phyloP scores from a whole-genome alignment of 2,797 vertebrate species.

The Pogoniulus pusillus region DNA sequence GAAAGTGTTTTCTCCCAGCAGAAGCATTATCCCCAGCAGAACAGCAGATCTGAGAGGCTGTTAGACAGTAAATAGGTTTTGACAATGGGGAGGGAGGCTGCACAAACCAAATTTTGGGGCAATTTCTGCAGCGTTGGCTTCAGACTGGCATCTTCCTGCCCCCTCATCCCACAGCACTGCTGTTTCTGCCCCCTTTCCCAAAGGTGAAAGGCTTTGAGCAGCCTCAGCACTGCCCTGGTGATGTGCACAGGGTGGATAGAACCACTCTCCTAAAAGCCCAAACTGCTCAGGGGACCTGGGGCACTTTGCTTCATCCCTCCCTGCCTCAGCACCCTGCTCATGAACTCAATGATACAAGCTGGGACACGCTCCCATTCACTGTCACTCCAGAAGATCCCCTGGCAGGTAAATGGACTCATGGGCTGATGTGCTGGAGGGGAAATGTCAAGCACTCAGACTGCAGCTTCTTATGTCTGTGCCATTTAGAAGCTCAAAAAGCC shows the following conservation, averaged over 20 bases:
- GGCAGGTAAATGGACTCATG: neutral
- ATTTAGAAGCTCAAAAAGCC: neutral
- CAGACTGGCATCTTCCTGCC: neutral
- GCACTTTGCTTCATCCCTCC: neutral
- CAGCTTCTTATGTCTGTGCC: neutral
- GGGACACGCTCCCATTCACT: neutral
- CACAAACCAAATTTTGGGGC: neutral
- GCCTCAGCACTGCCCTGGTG: neutral
- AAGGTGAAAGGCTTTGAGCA: neutral
- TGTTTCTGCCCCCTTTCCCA: neutral
- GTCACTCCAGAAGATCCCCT: neutral
- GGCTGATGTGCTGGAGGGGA: neutral
- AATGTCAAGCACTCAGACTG: neutral
- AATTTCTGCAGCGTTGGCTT: neutral
- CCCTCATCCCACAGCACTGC: neutral
- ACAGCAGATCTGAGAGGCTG: constrained; percentile 44
- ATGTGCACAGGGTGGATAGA: neutral
- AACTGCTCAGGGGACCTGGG: neutral
- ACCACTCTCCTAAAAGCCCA: neutral
- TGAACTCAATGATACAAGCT: neutral
- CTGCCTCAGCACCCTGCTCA: neutral
- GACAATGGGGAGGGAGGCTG: accelerated
- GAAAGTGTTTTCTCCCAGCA: constrained; percentile 66
- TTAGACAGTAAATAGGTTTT: constrained; percentile 28
- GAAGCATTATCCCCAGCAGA: constrained; percentile 64